Percentiles rank a stretch among this genome's conserved stretches.
These are phyloP conservation scores for Euphydryas editha DNA, from an alignment of 2,888 invertebrate genomes.

Conservation along the genomic window DNA sequence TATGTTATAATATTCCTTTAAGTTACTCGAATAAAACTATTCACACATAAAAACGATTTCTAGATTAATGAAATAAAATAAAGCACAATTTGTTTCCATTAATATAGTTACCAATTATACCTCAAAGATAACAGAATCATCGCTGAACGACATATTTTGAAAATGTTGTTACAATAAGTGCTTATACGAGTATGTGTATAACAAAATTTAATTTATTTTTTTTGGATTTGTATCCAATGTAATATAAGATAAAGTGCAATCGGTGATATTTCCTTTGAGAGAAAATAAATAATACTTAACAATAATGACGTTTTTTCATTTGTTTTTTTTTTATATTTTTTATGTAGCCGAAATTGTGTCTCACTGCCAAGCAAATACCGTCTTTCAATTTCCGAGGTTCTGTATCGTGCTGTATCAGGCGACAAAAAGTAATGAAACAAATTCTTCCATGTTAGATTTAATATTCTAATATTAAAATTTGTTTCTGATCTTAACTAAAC, in stretches of 20 bases:
- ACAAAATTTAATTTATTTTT: not conserved
- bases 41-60: no score
- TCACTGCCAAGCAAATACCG: no score
- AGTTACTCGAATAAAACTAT: no score
- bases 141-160: not conserved
- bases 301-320: not conserved
- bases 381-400: not conserved
- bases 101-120: slow-evolving; percentile 24
- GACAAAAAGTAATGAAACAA: no score
- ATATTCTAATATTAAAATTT: no score
- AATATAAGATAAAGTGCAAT: slow-evolving; percentile 14
- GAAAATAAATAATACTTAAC: slow-evolving; percentile 15
- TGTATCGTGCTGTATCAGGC: no score
- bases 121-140: slow-evolving; percentile 10
- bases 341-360: not conserved
- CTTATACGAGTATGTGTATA: not conserved
- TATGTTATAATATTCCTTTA: no score
- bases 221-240: not conserved
- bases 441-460: no score
- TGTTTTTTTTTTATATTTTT: not conserved
- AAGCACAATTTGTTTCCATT: slow-evolving; percentile 18
- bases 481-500: no score
- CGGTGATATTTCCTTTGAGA: slow-evolving; percentile 8
- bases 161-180: not conserved
- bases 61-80: no score